phyloP scores from a whole-genome alignment of 2,888 invertebrate genomes.

The Acronicta psi region DNA sequence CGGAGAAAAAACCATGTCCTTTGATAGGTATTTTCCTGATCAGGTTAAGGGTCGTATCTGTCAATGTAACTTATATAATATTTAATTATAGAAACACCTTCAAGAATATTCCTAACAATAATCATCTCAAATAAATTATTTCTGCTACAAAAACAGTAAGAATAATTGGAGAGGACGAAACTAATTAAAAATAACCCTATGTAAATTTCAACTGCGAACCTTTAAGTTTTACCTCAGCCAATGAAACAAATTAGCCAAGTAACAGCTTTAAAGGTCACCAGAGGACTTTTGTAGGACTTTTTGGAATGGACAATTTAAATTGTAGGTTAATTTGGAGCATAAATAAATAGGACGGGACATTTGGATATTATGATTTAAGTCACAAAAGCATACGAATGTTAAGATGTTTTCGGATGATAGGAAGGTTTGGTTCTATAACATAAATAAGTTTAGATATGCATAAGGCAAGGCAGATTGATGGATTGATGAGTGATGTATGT shows the following conservation, averaged over 20 bases:
- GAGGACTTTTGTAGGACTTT: slow-evolving; percentile 26
- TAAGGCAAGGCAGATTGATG: too few relatives aligned
- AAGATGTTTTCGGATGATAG: slow-evolving; percentile 12
- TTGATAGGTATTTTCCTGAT: too few relatives aligned
- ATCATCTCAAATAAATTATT: slow-evolving; percentile 4
- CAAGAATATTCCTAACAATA: too few relatives aligned
- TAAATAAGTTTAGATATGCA: too few relatives aligned
- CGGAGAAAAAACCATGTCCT: not conserved
- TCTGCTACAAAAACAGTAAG: slow-evolving; percentile 14
- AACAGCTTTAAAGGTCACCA: slow-evolving; percentile 42
- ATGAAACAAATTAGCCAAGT: slow-evolving; percentile 37
- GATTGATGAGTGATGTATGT: too few relatives aligned
- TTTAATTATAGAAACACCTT: too few relatives aligned
- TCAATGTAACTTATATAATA: too few relatives aligned
- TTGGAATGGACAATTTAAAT: slow-evolving; percentile 21
- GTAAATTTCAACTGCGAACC: slow-evolving; percentile 36
- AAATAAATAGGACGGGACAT: slow-evolving; percentile 36
- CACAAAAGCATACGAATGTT: slow-evolving; percentile 14
- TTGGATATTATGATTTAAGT: slow-evolving; percentile 13
- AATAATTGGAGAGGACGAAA: slow-evolving; percentile 26
- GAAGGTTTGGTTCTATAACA: too few relatives aligned
- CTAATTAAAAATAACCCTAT: slow-evolving; percentile 41
- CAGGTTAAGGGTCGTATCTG: too few relatives aligned
- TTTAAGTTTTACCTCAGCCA: slow-evolving; percentile 29
- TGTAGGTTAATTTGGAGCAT: slow-evolving; percentile 42